phyloP scores from a whole-genome alignment of 2,888 invertebrate species.

The Hedychridium roseum region DNA sequence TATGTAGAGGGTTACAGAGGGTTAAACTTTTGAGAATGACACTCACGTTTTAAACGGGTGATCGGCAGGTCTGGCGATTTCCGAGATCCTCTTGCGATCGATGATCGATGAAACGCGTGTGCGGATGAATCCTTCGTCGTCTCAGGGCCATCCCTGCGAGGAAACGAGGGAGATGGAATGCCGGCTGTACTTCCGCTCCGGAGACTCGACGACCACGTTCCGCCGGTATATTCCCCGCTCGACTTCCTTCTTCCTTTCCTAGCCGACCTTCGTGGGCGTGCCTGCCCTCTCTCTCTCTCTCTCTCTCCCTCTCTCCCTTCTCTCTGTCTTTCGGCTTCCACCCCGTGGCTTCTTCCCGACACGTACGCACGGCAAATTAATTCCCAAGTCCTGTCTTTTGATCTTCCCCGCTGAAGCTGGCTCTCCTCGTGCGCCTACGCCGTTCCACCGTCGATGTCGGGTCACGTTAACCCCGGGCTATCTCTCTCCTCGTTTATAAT shows the following conservation, averaged over 20 bases:
- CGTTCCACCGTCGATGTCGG: no score
- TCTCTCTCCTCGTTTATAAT: no score
- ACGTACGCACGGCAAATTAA: no score
- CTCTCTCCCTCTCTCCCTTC: background rate
- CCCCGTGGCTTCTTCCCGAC: no score
- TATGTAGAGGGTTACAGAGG: no score
- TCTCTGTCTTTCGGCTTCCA: no score
- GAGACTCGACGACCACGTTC: conserved; percentile 5
- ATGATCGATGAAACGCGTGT: conserved; percentile 2
- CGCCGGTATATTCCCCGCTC: background rate
- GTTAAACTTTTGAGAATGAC: no score
- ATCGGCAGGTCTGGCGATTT: conserved; percentile 16
- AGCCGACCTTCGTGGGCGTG: background rate
- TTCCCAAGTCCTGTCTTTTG: no score
- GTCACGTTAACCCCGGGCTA: no score
- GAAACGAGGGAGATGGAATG: conserved; percentile 13
- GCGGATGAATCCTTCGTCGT: conserved; percentile 2
- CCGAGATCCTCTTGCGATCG: conserved; percentile 10
- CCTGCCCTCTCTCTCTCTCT: background rate
- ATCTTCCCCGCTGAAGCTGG: no score
- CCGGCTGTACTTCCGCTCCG: conserved; percentile 9
- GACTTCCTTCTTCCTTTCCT: conserved; percentile 14
- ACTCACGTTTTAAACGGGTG: conserved; percentile 30
- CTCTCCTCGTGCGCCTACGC: no score
- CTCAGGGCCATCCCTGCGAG: conserved; percentile 15